Conservation (phyloP, 2,797 vertebrate genomes). For the Syngnathus rostellatus region DNA sequence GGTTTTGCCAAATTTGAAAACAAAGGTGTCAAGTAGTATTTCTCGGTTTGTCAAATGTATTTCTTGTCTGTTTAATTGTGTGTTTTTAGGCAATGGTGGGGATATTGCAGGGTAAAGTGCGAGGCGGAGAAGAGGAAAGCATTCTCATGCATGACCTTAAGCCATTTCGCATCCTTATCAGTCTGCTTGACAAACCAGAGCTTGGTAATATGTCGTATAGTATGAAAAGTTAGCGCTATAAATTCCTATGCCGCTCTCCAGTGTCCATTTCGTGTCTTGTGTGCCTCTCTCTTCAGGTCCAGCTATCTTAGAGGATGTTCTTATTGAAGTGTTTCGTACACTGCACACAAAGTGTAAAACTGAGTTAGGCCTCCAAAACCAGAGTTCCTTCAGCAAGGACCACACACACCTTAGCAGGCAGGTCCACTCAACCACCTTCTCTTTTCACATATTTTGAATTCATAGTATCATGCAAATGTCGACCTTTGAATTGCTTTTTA, state of each 20-base stretch:
- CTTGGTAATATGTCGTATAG: constrained; percentile 71
- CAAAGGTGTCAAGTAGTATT: neutral
- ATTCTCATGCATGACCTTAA: constrained; percentile 92
- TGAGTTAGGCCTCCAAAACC: constrained; percentile 86
- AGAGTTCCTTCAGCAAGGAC: constrained; percentile 90
- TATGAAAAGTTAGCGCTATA: neutral
- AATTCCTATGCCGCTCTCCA: neutral
- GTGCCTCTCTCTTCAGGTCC: constrained; percentile 72
- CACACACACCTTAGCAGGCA: constrained; percentile 94
- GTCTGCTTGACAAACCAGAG: constrained; percentile 96
- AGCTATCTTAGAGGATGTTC: constrained; percentile 91
- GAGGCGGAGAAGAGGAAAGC: constrained; percentile 84
- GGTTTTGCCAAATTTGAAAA: constrained; percentile 14
- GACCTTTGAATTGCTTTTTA: constrained; percentile 40
- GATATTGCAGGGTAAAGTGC: constrained; percentile 89
- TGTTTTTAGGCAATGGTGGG: constrained; percentile 87
- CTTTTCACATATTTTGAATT: neutral
- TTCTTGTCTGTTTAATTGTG: neutral
- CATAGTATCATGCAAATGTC: constrained; percentile 4
- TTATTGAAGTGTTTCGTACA: constrained; percentile 94
- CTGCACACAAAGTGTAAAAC: constrained; percentile 89
- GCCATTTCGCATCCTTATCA: constrained; percentile 97
- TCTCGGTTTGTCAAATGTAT: neutral
- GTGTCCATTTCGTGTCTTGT: neutral
- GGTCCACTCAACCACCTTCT: constrained; percentile 9